Evolutionary conservation across 2,113 vertebrate species (phyloP), one percentile per base, ranked within the genome.

Genomic region (Nerophis lumbriciformis): DNA sequence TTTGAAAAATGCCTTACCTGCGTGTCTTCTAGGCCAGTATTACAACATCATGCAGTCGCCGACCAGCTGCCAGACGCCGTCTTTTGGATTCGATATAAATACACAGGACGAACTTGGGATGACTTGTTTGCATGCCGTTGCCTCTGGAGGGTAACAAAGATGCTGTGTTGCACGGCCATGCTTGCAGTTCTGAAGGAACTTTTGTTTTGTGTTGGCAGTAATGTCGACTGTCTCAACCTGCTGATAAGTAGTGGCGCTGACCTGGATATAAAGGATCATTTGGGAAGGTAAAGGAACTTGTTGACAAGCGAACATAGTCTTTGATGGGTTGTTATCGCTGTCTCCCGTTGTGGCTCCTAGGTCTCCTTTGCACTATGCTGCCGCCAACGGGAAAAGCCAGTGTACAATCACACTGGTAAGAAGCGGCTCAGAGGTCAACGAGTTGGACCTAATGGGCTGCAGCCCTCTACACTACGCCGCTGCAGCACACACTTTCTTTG

Each of bases 111-210:
- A 91, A 85, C 87, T 92, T 38, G 94, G 95, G 72, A 94, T 95
- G 78, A 97, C 94, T 61, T 95, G 94, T 85, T 91, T 98, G 79
- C 96, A 98, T 70, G 94, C 94, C 85, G 95, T 95, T 88, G 95
- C 96, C 81, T 95, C 93, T 48, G 94, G 94, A 90, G 95, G 96
- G 96, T 98, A 49, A 84, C 57, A 56, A 14, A 44, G 8, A 10
- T 15, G 11, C 16, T 42, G 10, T 3, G 12, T 45, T 45, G 11
- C 12, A 12, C 12, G 19, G 3, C 47, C 45, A n/a, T 9, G 10
- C 21, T 10, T 48, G 38, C 0, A 36, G 7, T 48, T 48, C 8
- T 48, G 8, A 45, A 44, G 28, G 0, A 36, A 48, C 45, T 11
- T 44, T 35, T 5, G 47, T 28, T 6, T 63, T 16, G 6, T 62